Evolutionary conservation across 1,140 invertebrate species (phyloP), one percentile per base, ranked within the genome.

Genomic region (Leptinotarsa undecemlineata): DNA sequence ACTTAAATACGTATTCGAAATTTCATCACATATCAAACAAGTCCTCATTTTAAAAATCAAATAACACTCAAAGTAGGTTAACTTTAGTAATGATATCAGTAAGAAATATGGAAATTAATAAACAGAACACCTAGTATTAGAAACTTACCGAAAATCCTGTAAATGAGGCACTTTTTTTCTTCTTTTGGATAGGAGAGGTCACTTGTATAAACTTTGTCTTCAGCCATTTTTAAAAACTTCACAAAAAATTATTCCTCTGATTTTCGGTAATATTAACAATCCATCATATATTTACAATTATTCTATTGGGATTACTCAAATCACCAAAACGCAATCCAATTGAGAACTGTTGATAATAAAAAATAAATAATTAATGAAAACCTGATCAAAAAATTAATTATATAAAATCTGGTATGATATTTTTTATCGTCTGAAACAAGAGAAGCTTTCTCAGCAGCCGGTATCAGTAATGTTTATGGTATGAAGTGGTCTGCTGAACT

Each of bases 141-240:
- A 13, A 2, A 77, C 81, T 83, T 73, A 83, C 82, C 84, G 72
- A 83, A 85, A 42, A 85, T 76, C 64, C 83, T 76, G 71, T 84
- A 82, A 47, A 85, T 77, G 14, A 85, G 77, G 76, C 84, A 84
- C 78, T 85, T 85, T 57, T 81, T 77, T 42, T 82, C 81, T 71
- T 81, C 79, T 60, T 76, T 82, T 48, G 82, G 81, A 73, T 82
- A 83, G 68, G 78, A 80, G 61, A 83, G 73, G 63, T 82, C 81
- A 64, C 75, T 77, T 19, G 62, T 76, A 73, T 83, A 82, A 13
- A 82, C 77, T 48, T 76, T 78, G 20, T 79, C 76, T 73, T 82
- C 81, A 11, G 76, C 69, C 79, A 83, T 82, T 75, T 74, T 73
- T 67, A 20, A 8, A 57, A 48, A 21, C 51, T 64, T 57, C 51